Evolutionary conservation across 2,797 vertebrate genomes (phyloP).

Genomic region (Myripristis jacobus): DNA sequence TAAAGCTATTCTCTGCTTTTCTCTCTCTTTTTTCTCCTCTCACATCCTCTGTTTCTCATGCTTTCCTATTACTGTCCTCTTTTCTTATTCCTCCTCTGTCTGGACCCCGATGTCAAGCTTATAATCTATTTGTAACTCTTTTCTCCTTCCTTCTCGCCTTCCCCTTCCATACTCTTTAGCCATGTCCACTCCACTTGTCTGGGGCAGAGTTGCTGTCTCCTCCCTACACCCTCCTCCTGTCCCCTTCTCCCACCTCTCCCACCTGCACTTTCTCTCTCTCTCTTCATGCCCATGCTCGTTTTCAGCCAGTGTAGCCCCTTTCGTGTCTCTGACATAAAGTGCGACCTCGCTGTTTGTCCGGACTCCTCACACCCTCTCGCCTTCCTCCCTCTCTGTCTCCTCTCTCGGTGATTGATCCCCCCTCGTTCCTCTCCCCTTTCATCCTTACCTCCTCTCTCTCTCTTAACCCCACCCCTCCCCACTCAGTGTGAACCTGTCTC

Average conservation of each 20-base stretch:
- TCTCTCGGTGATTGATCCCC: background rate
- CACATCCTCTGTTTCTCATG: background rate
- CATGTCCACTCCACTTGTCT: slow-evolving; percentile 6
- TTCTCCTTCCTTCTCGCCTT: too few species aligned
- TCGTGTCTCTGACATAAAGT: slow-evolving; percentile 21
- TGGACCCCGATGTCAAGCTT: slow-evolving; percentile 22
- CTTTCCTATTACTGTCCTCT: slow-evolving; percentile 17
- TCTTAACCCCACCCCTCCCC: background rate
- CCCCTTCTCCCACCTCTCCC: slow-evolving; percentile 2
- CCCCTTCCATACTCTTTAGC: background rate
- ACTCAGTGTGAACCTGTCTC: background rate
- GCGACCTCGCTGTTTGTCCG: slow-evolving; percentile 4
- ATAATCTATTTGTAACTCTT: background rate
- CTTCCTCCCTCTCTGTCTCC: background rate
- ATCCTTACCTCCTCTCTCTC: slow-evolving; percentile 38
- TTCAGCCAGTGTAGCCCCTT: slow-evolving; percentile 3
- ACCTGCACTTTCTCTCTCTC: slow-evolving; percentile 7
- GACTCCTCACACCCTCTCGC: background rate
- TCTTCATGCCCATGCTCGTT: background rate
- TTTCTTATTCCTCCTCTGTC: slow-evolving; percentile 21
- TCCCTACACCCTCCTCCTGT: background rate
- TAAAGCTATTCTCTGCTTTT: slow-evolving; percentile 12
- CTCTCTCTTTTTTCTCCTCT: background rate
- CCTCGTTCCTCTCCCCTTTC: slow-evolving; percentile 9
- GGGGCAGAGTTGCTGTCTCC: background rate